Base-by-base conservation (phyloP, 1,140 invertebrate genomes). In the Vollenhovia emeryi region DNA sequence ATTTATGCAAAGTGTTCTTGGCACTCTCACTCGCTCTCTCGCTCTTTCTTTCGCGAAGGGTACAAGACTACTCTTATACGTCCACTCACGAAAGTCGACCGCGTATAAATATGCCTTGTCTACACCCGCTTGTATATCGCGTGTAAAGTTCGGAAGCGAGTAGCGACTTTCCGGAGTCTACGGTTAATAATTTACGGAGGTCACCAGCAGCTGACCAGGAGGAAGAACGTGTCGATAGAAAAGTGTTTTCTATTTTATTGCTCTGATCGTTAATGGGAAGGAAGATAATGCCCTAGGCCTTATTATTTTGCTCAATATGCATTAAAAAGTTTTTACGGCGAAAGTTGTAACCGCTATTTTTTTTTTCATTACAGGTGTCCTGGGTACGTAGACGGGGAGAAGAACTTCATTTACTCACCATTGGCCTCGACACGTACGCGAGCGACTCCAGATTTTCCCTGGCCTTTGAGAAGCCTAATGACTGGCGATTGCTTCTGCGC, bases 341-440 rank as follows among this genome's bases (percentile, higher is more conserved):
- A 8, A 66, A 24, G 48, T 45, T 24, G 0, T 13, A n/a, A 74
- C 15, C 2, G 15, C n/a, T 13, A 13, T 69, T 43, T 21, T 80
- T 2, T 86, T 21, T 80, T 3, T 86, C 78, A 78, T 94, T 93
- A 3, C 94, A 97, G 96, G 97, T 98, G 75, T 98, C 97, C 0
- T 98, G 97, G 97, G 96, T 97, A 64, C 95, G 97, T 73, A 95
- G 97, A 76, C 95, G 96, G 36, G 97, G 96, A 3, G 97, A 97
- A 4, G 97, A 97, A 52, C 95, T 97, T 0, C 97, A 97, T 85
- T 94, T 98, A 21, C 96, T 98, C 1, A 97, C 97, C 1, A 97
- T 97, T 86, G 97, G 97, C 4, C 95, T 96, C 64, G 96, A 97
- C 90, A 97, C 97, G 0, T 98, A 98, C 93, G 97, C 97, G 69